Conservation (phyloP, 2,797 vertebrate species). For the Eulemur albifrons region DNA sequence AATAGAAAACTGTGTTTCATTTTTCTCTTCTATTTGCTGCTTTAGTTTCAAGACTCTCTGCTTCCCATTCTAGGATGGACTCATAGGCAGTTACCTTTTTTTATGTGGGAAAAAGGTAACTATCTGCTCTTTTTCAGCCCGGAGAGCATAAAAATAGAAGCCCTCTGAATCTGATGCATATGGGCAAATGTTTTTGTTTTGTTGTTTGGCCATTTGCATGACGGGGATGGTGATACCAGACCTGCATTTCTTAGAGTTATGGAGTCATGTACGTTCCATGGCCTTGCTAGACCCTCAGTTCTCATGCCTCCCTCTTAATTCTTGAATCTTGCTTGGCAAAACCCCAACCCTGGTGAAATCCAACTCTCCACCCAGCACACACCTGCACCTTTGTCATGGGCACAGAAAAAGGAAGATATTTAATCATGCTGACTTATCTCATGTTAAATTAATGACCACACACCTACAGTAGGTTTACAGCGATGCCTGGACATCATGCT, state of each 20-base stretch:
- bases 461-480: no score
- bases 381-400: background rate
- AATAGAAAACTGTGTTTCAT: accelerated
- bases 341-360: background rate
- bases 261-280: background rate
- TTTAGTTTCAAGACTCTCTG: background rate
- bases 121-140: accelerated
- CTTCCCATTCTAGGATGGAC: accelerated
- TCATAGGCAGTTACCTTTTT: no score
- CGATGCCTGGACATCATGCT: no score
- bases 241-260: background rate
- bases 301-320: background rate
- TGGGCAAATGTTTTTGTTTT: no score
- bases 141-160: background rate
- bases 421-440: background rate
- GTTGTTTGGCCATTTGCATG: background rate
- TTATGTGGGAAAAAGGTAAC: background rate
- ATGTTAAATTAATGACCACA: background rate
- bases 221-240: accelerated
- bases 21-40: accelerated
- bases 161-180: background rate
- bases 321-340: background rate
- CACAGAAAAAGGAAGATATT: background rate
- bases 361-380: background rate
- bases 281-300: background rate